These are phyloP conservation scores for Spea hammondii DNA, from an alignment of 2,797 vertebrate species.

Conservation along the genomic window DNA sequence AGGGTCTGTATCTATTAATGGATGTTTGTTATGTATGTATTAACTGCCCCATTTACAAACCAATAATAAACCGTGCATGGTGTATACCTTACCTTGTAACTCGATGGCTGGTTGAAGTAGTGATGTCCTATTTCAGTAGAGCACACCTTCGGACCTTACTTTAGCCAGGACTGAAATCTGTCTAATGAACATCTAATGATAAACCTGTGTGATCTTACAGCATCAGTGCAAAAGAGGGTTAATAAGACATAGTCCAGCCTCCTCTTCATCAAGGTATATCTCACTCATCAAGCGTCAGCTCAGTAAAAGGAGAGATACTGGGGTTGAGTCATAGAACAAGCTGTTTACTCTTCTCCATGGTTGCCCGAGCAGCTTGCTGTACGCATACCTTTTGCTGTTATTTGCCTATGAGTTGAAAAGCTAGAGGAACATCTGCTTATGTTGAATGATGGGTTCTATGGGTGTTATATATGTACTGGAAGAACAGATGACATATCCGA, in stretches of 20 bases:
- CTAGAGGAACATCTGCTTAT: conserved; percentile 13
- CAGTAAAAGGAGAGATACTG: conserved; percentile 14
- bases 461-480: too few relatives aligned
- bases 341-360: conserved; percentile 28
- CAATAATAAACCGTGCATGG: too few relatives aligned
- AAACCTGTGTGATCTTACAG: conserved; percentile 30
- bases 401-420: conserved; percentile 7
- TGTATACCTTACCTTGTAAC: conserved; percentile 24
- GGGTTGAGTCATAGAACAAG: conserved; percentile 24
- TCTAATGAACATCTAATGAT: conserved; percentile 26
- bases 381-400: neutral
- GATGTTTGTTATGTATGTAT: too few relatives aligned
- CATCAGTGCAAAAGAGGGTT: conserved; percentile 39
- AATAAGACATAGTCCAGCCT: conserved; percentile 32
- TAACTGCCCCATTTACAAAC: too few relatives aligned
- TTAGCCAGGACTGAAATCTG: conserved; percentile 28
- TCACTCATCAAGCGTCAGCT: conserved; percentile 26
- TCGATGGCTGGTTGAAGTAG: neutral
- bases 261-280: conserved; percentile 44
- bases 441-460: neutral
- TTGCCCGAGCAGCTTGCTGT: conserved; percentile 10
- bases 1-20: too few relatives aligned
- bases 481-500: too few relatives aligned
- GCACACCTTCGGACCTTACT: conserved; percentile 7
- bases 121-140: conserved; percentile 1